phyloP scores from a whole-genome alignment of 2,888 invertebrate genomes.

The Mechanitis messenoides region DNA sequence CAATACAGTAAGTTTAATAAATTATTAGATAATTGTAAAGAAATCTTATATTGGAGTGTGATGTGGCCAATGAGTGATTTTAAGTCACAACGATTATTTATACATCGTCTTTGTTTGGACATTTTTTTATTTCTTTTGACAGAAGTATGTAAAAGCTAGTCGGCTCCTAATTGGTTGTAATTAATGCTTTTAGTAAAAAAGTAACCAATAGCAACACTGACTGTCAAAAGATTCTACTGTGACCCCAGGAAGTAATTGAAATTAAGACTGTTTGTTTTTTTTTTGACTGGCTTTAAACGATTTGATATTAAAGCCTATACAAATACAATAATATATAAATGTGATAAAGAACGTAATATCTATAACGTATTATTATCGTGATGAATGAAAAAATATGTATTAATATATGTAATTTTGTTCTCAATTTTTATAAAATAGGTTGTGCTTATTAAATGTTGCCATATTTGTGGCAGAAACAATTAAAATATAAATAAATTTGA shows the following conservation, averaged over 20 bases:
- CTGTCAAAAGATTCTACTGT: neutral
- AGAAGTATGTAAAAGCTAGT: neutral
- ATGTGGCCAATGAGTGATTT: slow-evolving; percentile 13
- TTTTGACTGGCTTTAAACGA: slow-evolving; percentile 1
- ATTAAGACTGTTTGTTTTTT: slow-evolving; percentile 1
- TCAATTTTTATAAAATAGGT: too few relatives aligned
- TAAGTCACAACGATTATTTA: slow-evolving; percentile 13
- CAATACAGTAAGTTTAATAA: neutral
- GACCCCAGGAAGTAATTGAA: slow-evolving; percentile 1
- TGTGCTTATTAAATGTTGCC: neutral
- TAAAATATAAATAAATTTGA: too few relatives aligned
- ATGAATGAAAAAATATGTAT: too few relatives aligned
- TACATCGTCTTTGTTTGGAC: neutral
- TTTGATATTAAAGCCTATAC: neutral
- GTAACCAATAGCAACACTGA: neutral
- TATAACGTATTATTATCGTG: too few relatives aligned
- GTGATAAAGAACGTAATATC: too few relatives aligned
- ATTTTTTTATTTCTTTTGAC: too few relatives aligned
- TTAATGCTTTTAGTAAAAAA: neutral
- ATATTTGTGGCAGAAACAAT: neutral
- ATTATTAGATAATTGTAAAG: slow-evolving; percentile 11
- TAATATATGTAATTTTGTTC: too few relatives aligned
- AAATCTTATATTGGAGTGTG: slow-evolving; percentile 19
- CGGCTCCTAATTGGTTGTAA: slow-evolving; percentile 1
- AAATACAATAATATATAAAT: neutral